Evolutionary conservation across 1,140 invertebrate genomes (phyloP).

Genomic region (Nymphalis io): DNA sequence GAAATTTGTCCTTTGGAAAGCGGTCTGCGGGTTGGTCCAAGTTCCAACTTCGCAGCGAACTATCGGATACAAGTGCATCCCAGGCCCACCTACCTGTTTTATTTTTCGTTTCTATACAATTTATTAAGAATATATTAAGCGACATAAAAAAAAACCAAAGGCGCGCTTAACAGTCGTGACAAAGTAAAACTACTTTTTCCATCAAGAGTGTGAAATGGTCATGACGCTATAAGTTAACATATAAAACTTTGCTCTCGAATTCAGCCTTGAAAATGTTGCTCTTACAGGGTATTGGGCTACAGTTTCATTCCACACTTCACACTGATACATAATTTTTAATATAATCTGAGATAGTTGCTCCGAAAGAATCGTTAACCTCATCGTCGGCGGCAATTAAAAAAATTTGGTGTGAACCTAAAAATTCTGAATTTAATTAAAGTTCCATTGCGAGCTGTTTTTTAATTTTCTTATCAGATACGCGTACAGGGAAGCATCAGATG

Average conservation of each 20-base stretch:
- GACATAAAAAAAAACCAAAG: neutral
- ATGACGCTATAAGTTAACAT: too few relatives aligned
- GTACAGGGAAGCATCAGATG: conserved; percentile 61
- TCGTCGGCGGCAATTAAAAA: conserved; percentile 12
- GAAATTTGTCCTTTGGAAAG: conserved; percentile 68
- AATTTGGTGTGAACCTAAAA: conserved; percentile 48
- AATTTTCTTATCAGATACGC: conserved; percentile 65
- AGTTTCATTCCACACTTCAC: too few relatives aligned
- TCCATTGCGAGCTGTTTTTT: conserved; percentile 56
- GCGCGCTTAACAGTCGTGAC: too few relatives aligned
- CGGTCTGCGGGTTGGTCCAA: conserved; percentile 58
- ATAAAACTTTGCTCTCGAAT: too few relatives aligned
- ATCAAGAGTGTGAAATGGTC: too few relatives aligned
- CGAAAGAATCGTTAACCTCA: conserved; percentile 17
- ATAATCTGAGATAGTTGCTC: neutral
- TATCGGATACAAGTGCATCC: conserved; percentile 41
- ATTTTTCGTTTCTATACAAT: conserved; percentile 6
- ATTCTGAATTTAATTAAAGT: conserved; percentile 68
- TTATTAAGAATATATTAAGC: neutral
- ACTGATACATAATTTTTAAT: neutral
- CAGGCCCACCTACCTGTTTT: conserved; percentile 48
- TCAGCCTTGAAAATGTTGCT: too few relatives aligned
- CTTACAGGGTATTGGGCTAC: too few relatives aligned
- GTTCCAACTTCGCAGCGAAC: conserved; percentile 53
- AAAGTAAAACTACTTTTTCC: too few relatives aligned